phyloP scores from a whole-genome alignment of 1,140 invertebrate genomes.

The Dreissena polymorpha region DNA sequence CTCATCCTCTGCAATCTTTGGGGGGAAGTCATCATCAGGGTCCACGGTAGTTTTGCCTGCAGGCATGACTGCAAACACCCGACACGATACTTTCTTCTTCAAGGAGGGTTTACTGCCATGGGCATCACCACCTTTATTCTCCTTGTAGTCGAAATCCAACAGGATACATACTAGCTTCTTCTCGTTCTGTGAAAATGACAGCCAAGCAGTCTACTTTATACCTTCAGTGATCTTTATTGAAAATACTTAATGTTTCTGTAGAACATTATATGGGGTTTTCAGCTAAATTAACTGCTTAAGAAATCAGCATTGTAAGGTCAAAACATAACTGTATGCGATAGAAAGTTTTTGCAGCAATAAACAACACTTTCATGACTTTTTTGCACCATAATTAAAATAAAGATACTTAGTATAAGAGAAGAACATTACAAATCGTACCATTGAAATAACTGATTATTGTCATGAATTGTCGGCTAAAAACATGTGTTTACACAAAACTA shows the following conservation, averaged over 20 bases:
- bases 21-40: slow-evolving; percentile 49
- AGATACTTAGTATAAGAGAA: no score
- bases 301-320: no score
- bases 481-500: no score
- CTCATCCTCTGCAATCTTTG: slow-evolving; percentile 47
- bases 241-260: neutral
- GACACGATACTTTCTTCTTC: slow-evolving; percentile 68
- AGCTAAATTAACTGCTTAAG: neutral
- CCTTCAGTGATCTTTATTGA: neutral
- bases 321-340: no score
- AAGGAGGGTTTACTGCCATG: slow-evolving; percentile 53
- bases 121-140: slow-evolving; percentile 33
- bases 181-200: slow-evolving; percentile 77
- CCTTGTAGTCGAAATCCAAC: slow-evolving; percentile 76
- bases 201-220: neutral
- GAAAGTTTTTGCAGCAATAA: no score
- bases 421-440: no score
- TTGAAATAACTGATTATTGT: no score
- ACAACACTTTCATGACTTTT: no score
- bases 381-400: no score
- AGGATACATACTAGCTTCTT: slow-evolving; percentile 79
- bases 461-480: no score
- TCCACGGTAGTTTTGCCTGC: slow-evolving; percentile 63
- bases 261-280: neutral
- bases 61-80: slow-evolving; percentile 63